These are phyloP conservation scores for Sminthurides aquaticus DNA, from an alignment of 2,888 invertebrate species.

Conservation along the genomic window DNA sequence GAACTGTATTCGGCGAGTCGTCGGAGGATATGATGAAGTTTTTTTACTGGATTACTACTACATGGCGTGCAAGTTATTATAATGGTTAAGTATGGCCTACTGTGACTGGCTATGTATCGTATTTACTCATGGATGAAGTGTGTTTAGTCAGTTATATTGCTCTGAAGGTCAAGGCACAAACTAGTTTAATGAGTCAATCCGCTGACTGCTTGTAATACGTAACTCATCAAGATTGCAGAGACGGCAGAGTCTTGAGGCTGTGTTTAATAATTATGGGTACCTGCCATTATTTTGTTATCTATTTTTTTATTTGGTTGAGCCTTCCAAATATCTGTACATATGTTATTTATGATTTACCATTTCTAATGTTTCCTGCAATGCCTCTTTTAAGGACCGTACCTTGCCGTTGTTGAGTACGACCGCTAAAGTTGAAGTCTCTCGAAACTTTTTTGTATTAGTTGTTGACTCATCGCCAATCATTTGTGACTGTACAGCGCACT, in stretches of 20 bases:
- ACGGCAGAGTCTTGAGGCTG: not conserved
- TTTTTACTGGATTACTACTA: not conserved
- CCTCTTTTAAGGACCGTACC: too few species aligned
- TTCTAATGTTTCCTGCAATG: too few species aligned
- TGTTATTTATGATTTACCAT: too few species aligned
- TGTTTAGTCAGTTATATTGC: not conserved
- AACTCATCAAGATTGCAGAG: not conserved
- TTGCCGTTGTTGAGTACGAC: too few species aligned
- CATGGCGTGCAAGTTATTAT: too few species aligned
- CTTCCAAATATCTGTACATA: too few species aligned
- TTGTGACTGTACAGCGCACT: too few species aligned
- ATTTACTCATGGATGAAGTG: not conserved
- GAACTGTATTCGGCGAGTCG: not conserved
- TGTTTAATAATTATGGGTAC: not conserved
- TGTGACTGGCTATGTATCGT: not conserved
- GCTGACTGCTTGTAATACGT: not conserved
- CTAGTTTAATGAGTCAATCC: too few species aligned
- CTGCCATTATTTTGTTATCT: not conserved
- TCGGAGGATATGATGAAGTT: not conserved
- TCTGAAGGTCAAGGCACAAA: not conserved
- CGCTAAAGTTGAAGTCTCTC: too few species aligned
- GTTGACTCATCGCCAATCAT: too few species aligned
- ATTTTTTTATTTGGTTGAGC: not conserved
- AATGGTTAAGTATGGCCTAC: not conserved
- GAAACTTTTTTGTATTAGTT: too few species aligned